phyloP scores from a whole-genome alignment of 1,140 invertebrate species.

The Halyomorpha halys region DNA sequence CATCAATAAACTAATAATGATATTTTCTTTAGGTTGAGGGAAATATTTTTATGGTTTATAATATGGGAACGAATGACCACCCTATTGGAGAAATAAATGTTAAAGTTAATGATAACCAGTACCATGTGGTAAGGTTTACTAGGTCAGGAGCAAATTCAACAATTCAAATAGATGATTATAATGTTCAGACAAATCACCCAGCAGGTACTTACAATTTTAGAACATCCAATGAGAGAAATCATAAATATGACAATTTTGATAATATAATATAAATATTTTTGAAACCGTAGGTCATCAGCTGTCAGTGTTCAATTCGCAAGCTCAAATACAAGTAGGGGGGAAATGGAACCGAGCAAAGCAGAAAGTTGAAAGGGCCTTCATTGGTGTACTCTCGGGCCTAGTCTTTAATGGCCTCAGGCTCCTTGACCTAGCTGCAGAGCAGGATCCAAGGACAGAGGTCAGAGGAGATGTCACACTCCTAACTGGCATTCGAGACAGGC shows the following conservation, averaged over 20 bases:
- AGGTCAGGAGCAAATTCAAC: slow-evolving; percentile 80
- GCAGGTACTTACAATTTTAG: slow-evolving; percentile 43
- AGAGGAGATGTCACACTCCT: slow-evolving; percentile 63
- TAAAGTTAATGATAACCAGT: slow-evolving; percentile 84
- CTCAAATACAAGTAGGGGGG: slow-evolving; percentile 80
- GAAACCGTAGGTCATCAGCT: slow-evolving; percentile 62
- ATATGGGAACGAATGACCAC: slow-evolving; percentile 83
- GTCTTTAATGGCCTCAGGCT: slow-evolving; percentile 77
- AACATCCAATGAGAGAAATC: too few relatives aligned
- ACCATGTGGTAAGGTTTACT: slow-evolving; percentile 85
- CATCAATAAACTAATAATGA: too few relatives aligned
- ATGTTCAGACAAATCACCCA: slow-evolving; percentile 69
- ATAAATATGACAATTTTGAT: not conserved
- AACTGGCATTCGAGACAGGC: slow-evolving; percentile 56
- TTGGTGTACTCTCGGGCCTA: slow-evolving; percentile 77
- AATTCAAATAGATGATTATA: slow-evolving; percentile 83
- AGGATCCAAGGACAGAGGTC: slow-evolving; percentile 59
- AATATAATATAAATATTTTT: too few relatives aligned
- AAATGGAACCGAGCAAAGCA: slow-evolving; percentile 55
- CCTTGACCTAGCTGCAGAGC: slow-evolving; percentile 72
- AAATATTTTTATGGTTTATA: slow-evolving; percentile 85
- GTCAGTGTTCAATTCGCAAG: slow-evolving; percentile 85
- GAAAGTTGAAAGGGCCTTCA: slow-evolving; percentile 64
- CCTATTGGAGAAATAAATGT: slow-evolving; percentile 80
- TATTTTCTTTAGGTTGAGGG: slow-evolving; percentile 61